Base-by-base conservation (phyloP, 2,797 vertebrate genomes). In the Tiaroga cobitis region DNA sequence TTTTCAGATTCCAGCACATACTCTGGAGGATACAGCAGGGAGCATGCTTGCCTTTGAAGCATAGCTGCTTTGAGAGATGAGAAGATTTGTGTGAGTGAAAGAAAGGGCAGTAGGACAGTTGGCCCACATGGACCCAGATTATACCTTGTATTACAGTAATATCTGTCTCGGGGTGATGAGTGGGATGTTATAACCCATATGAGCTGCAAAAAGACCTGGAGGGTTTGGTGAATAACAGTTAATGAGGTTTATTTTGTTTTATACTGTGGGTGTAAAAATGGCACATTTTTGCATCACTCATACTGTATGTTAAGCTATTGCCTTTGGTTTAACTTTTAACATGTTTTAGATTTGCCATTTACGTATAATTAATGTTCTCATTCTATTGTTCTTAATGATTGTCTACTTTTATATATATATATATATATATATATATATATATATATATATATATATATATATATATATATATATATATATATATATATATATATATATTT, bases 41-140 rank as follows among this genome's bases (percentile, higher is more conserved):
- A 82, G 69, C 43, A 83, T 85, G 84, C 77, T 77, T 43, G 67
- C 65, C 80, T 74, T 68, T 61, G 37, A 88, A 81, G 73, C 61
- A 61, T 80, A 29, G 32, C 80, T 80, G 41, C 76, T 61, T 49
- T 76, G 43, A 68, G 41, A 80, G 80, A 68, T 85, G 39, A 56
- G 32, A 70, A 9, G 59, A 76, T 39, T 54, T 51, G 26, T 68
- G 32, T 68, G 80, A 49, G 63, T 70, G 29, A 77, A 70, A 69
- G 39, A 37, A 69, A 69, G 81, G 85, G 19, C 29, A 70, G 73
- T 51, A 69, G 49, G 80, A 70, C 54, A 61, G 26, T 69, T 41
- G 49, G 29, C 68, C 18, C 72, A 76, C 77, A 83, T 83, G 68
- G 77, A 77, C 10, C 54, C 63, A 84, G 51, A 69, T 63, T 39